These are phyloP conservation scores for Aspidiotus destructor DNA, from an alignment of 2,888 invertebrate species.

Conservation along the genomic window DNA sequence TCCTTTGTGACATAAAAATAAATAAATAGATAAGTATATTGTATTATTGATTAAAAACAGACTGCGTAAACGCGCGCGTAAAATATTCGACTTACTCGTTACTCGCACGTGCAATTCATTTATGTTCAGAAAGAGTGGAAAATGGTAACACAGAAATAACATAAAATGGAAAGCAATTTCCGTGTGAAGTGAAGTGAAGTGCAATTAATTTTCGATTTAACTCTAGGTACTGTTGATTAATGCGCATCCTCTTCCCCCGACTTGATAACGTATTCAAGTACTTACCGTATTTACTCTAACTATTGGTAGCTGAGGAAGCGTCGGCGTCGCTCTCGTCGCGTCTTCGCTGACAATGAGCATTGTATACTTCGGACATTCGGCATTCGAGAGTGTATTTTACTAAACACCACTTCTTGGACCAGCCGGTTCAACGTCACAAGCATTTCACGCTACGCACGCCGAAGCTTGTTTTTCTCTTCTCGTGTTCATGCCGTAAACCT, in stretches of 20 bases:
- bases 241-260: background rate
- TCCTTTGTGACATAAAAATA: no score
- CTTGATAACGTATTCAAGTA: background rate
- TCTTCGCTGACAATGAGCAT: background rate
- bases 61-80: no score
- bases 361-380: slow-evolving; percentile 20
- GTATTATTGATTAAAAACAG: no score
- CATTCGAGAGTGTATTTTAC: slow-evolving; percentile 21
- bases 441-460: slow-evolving; percentile 25
- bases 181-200: background rate
- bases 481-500: background rate
- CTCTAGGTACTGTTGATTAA: background rate
- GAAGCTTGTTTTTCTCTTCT: slow-evolving; percentile 2
- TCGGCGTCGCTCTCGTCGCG: background rate
- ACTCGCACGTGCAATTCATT: no score
- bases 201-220: background rate
- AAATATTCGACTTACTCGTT: no score
- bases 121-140: no score
- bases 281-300: no score
- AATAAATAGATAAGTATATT: no score
- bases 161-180: slow-evolving; percentile 1
- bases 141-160: background rate
- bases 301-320: background rate
- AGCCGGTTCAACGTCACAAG: slow-evolving; percentile 19
- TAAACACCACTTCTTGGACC: slow-evolving; percentile 16